Conservation (phyloP, 2,797 vertebrate species). For the Poeciliopsis presidionis region DNA sequence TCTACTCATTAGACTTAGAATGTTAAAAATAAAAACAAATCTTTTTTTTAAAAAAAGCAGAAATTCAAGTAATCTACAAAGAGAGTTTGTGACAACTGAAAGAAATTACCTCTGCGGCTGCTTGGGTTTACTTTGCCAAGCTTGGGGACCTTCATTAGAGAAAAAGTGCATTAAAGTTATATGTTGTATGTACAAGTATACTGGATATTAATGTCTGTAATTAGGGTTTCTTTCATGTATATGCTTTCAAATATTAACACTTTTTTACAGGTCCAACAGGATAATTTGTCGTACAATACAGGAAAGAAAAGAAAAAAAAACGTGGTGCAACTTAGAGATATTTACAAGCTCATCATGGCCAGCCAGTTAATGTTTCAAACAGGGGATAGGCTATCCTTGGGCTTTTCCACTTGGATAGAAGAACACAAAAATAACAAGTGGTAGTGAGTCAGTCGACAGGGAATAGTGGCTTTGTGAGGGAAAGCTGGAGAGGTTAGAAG, state of each 20-base stretch:
- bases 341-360: conserved; percentile 29
- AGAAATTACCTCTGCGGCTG: neutral
- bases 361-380: neutral
- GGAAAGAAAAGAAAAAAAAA: conserved; percentile 20
- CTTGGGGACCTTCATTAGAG: conserved; percentile 32
- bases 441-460: conserved; percentile 6
- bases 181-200: conserved; percentile 32
- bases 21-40: neutral
- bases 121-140: conserved; percentile 17
- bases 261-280: conserved; percentile 34
- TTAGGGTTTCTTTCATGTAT: conserved; percentile 4
- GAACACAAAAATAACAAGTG: neutral
- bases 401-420: neutral
- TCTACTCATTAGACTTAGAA: conserved; percentile 3
- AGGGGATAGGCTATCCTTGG: neutral
- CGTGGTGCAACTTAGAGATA: conserved; percentile 20
- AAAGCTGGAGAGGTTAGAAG: neutral
- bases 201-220: conserved; percentile 2
- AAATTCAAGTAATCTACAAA: neutral
- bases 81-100: neutral
- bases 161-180: conserved; percentile 60
- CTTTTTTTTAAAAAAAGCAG: too few relatives aligned
- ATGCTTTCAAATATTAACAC: conserved; percentile 29
- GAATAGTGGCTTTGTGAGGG: neutral
- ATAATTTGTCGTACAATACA: conserved; percentile 27